Evolutionary conservation across 2,888 invertebrate genomes (phyloP).

Genomic region (Erebia aethiops): DNA sequence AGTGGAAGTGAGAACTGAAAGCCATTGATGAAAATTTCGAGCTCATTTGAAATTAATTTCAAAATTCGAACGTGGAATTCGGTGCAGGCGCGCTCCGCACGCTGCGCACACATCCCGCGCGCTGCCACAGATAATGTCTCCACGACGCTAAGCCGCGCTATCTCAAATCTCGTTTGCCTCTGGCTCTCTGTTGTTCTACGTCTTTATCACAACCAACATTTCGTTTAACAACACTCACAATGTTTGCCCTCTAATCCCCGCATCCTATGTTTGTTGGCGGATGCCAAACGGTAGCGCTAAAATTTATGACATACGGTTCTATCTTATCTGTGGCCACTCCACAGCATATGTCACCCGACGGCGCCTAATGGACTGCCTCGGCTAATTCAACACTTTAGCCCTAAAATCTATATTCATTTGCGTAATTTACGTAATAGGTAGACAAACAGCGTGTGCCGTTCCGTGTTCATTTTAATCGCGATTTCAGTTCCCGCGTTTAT

Average conservation of each 20-base stretch:
- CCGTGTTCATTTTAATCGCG: constrained; percentile 45
- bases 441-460: constrained; percentile 64
- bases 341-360: constrained; percentile 73
- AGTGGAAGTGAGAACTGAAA: neutral
- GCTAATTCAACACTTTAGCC: constrained; percentile 72
- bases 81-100: constrained; percentile 32
- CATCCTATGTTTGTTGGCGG: constrained; percentile 68
- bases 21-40: neutral
- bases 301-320: constrained; percentile 80
- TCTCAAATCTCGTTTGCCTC: constrained; percentile 64
- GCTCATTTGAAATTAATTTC: constrained; percentile 23
- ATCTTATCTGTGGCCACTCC: constrained; percentile 80
- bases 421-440: constrained; percentile 46
- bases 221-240: constrained; percentile 55
- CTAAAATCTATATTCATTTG: constrained; percentile 65
- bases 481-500: constrained; percentile 17
- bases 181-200: constrained; percentile 60
- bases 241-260: constrained; percentile 75
- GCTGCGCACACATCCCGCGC: constrained; percentile 41
- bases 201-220: constrained; percentile 68
- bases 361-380: constrained; percentile 71
- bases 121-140: constrained; percentile 44
- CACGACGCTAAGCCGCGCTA: constrained; percentile 53
- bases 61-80: constrained; percentile 37
- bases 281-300: constrained; percentile 78